Conservation (phyloP, 2,797 vertebrate genomes). For the Sternotherus odoratus region DNA sequence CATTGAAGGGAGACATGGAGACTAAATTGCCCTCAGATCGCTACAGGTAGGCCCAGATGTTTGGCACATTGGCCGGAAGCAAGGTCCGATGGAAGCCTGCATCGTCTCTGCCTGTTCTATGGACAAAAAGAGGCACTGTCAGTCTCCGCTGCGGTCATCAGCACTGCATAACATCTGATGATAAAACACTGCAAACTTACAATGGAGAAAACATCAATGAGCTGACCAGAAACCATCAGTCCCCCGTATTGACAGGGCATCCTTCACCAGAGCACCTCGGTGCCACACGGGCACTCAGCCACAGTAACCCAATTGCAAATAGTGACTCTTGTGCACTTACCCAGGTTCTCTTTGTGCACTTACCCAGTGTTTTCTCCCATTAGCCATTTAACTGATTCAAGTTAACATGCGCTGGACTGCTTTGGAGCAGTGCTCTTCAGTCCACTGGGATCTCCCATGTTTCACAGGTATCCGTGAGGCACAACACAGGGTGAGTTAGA, state of each 20-base stretch:
- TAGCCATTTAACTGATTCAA: too few species aligned
- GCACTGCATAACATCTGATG: background rate
- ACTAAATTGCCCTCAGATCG: background rate
- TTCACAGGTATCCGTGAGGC: background rate
- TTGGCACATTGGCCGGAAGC: background rate
- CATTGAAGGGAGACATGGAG: background rate
- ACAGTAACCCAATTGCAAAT: too few species aligned
- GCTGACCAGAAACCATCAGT: background rate
- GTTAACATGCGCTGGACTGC: too few species aligned
- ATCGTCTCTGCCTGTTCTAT: background rate
- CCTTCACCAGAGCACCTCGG: too few species aligned
- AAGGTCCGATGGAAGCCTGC: too few species aligned
- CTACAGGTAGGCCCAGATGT: background rate
- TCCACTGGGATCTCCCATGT: too few species aligned
- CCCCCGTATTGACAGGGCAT: background rate
- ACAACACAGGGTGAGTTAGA: too few species aligned
- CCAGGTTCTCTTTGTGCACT: too few species aligned
- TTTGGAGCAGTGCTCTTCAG: too few species aligned
- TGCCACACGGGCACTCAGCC: too few species aligned
- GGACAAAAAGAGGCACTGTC: background rate
- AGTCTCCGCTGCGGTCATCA: background rate
- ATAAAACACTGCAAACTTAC: background rate
- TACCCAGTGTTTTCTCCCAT: too few species aligned
- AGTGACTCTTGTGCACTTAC: too few species aligned
- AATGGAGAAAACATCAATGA: background rate